These are phyloP conservation scores for Choristoneura rosaceana DNA, from an alignment of 2,888 invertebrate species.

Conservation along the genomic window DNA sequence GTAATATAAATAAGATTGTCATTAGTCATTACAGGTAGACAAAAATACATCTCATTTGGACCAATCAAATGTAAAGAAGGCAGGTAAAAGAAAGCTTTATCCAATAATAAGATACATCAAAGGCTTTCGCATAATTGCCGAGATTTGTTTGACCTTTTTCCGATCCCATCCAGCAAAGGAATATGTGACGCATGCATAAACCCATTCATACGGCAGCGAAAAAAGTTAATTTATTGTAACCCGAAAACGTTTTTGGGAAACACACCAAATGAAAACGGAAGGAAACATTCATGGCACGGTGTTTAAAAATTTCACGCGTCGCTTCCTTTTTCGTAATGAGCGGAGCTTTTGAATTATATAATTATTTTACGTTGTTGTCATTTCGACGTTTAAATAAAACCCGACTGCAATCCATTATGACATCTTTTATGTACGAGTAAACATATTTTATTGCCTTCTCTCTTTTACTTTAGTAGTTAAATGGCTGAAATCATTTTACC, in stretches of 20 bases:
- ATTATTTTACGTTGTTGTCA: conserved; percentile 18
- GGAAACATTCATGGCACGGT: conserved; percentile 33
- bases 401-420: conserved; percentile 1
- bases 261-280: conserved; percentile 33
- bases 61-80: conserved; percentile 22
- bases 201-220: conserved; percentile 16
- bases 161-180: conserved; percentile 5
- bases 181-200: conserved; percentile 28
- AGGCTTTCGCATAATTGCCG: conserved; percentile 20
- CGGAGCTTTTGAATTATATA: conserved; percentile 18
- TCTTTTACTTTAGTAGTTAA: too few species aligned
- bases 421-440: too few species aligned
- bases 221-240: conserved; percentile 30
- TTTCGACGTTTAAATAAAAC: conserved; percentile 7
- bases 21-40: not conserved
- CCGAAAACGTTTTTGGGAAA: conserved; percentile 29
- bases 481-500: too few species aligned
- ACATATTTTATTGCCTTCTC: not conserved
- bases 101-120: conserved; percentile 28
- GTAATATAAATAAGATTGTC: not conserved
- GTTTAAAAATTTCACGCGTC: conserved; percentile 32
- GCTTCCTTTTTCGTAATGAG: conserved; percentile 32
- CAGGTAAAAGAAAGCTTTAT: not conserved
- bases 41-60: conserved; percentile 1
- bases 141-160: conserved; percentile 34